Evolutionary conservation across 2,113 vertebrate genomes (phyloP).

Genomic region (Proteles cristata): DNA sequence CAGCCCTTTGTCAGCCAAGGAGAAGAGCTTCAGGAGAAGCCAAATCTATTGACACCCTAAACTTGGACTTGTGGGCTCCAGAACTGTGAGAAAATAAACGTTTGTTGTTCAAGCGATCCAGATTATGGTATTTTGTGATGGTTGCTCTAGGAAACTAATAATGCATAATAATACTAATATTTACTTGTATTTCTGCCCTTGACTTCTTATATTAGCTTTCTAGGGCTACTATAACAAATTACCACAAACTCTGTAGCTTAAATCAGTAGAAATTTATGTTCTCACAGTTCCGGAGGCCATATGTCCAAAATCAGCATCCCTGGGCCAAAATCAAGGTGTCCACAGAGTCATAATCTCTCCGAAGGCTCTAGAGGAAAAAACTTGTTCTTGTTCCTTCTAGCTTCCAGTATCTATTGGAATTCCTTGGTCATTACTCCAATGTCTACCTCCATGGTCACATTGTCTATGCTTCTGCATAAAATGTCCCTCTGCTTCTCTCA

Average conservation of each 20-base stretch:
- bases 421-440: neutral
- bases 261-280: neutral
- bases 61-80: neutral
- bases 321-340: neutral
- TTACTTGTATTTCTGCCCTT: neutral
- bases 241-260: neutral
- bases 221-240: neutral
- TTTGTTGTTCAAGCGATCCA: neutral
- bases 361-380: neutral
- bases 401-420: neutral
- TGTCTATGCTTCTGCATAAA: neutral
- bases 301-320: constrained; percentile 17
- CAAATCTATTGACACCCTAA: neutral
- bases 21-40: neutral
- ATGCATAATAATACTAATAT: neutral
- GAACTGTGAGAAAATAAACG: neutral
- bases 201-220: neutral
- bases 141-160: neutral
- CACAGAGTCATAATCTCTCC: neutral
- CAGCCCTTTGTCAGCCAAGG: neutral
- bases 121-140: neutral
- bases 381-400: neutral
- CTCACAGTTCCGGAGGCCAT: neutral
- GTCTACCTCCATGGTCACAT: neutral
- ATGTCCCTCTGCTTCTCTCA: neutral